These are phyloP conservation scores for Geodia barretti DNA, from an alignment of 37 sponge, comb jelly and placozoan species.

Conservation along the genomic window DNA sequence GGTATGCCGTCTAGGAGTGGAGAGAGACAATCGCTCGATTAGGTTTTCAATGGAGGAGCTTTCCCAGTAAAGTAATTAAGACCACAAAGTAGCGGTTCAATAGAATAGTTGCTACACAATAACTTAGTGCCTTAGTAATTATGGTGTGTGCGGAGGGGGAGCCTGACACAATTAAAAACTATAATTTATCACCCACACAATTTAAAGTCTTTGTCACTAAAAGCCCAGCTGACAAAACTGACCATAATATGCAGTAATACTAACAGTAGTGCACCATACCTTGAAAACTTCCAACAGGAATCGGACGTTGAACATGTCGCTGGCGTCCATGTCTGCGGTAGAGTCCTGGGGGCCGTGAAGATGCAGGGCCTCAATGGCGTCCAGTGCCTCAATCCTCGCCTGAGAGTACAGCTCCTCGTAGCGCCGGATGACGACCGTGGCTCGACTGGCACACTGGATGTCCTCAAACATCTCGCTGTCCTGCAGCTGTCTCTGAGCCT, in stretches of 20 bases:
- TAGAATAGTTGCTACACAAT: too few relatives aligned
- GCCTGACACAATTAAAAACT: too few relatives aligned
- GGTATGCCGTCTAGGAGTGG: conserved; percentile 31
- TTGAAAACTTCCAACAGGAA: conserved; percentile 24
- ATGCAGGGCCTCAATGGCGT: conserved; percentile 31
- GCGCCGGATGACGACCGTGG: conserved; percentile 50
- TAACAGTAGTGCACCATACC: too few relatives aligned
- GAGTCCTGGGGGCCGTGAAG: not conserved
- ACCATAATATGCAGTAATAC: not conserved
- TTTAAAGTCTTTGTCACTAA: not conserved
- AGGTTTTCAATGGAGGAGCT: not conserved
- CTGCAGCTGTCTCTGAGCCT: conserved; percentile 74
- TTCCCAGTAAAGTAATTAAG: not conserved
- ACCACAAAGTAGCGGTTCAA: too few relatives aligned
- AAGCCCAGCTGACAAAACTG: not conserved
- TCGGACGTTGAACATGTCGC: not conserved
- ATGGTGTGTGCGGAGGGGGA: too few relatives aligned
- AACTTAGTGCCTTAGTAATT: too few relatives aligned
- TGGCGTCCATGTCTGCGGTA: not conserved
- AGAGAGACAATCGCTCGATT: not conserved
- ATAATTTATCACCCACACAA: not conserved
- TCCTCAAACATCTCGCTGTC: conserved; percentile 78
- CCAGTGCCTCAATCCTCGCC: conserved; percentile 66
- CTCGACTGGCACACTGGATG: conserved; percentile 56
- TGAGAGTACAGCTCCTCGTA: conserved; percentile 72